A percentile compares a stretch with the other conserved stretches of the same genome.
Evolutionary conservation across 2,888 invertebrate genomes (phyloP).

Genomic region (Nebria brevicollis): DNA sequence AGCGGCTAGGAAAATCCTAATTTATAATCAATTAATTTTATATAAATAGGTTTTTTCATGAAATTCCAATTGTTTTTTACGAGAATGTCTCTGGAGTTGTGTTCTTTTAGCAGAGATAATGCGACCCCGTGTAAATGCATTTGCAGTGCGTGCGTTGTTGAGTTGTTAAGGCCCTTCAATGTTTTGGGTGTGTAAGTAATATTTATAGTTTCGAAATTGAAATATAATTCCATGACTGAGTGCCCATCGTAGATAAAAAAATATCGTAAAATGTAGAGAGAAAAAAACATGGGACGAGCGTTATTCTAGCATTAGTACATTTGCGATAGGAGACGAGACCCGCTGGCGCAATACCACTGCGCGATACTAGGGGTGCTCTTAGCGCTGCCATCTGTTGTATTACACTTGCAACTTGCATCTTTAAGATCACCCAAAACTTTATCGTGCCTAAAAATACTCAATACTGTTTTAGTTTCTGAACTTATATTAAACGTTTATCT

Average conservation of each 20-base stretch:
- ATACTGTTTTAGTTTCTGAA: too few species aligned
- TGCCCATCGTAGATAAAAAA: slow-evolving; percentile 58
- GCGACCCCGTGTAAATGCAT: slow-evolving; percentile 3
- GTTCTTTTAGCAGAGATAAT: neutral
- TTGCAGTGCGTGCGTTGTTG: neutral
- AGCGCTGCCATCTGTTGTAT: neutral
- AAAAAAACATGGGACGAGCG: slow-evolving; percentile 57
- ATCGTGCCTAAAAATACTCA: too few species aligned
- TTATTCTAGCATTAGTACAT: slow-evolving; percentile 57
- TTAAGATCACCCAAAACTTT: neutral
- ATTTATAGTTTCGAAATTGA: slow-evolving; percentile 54
- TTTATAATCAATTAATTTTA: too few species aligned
- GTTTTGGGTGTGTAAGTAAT: slow-evolving; percentile 38
- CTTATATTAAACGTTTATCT: too few species aligned
- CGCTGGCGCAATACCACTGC: slow-evolving; percentile 3
- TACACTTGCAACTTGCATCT: slow-evolving; percentile 10
- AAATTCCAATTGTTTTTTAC: neutral
- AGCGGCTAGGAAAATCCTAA: too few species aligned
- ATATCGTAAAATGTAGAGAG: slow-evolving; percentile 56
- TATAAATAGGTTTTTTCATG: too few species aligned
- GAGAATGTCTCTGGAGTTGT: neutral
- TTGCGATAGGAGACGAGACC: slow-evolving; percentile 56
- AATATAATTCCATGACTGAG: slow-evolving; percentile 58
- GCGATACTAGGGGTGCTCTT: slow-evolving; percentile 8
- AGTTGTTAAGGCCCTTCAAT: slow-evolving; percentile 7